These are phyloP conservation scores for Ochotona curzoniae DNA, from an alignment of 2,113 vertebrate genomes.

Conservation along the genomic window DNA sequence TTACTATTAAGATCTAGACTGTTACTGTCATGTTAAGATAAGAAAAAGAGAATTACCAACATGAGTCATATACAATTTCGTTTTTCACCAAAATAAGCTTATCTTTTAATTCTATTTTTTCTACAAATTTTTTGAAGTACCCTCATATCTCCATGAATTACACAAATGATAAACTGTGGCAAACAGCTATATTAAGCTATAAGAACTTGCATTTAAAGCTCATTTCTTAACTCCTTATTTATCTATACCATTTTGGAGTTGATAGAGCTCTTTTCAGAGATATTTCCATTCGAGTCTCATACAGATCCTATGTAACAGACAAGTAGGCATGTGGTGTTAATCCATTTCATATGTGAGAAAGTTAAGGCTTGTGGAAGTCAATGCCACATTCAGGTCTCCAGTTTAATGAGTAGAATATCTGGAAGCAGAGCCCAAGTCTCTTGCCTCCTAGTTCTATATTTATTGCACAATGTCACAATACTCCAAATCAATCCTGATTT, in stretches of 20 bases:
- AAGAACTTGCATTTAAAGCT: constrained; percentile 38
- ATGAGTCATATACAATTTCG: no score
- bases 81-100: no score
- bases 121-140: no score
- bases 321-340: constrained; percentile 10
- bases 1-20: constrained; percentile 14
- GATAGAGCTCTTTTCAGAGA: constrained; percentile 33
- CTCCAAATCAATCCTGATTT: constrained; percentile 58
- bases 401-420: constrained; percentile 25
- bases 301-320: constrained; percentile 21
- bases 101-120: no score
- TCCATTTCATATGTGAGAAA: constrained; percentile 4
- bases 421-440: constrained; percentile 4
- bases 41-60: constrained; percentile 20
- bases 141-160: neutral
- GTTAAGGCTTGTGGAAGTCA: constrained; percentile 31
- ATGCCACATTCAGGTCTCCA: neutral
- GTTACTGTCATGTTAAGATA: constrained; percentile 7
- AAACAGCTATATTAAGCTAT: neutral
- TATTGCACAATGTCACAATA: constrained; percentile 58
- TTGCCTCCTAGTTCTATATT: constrained; percentile 32
- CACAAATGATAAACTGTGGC: neutral
- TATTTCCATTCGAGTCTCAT: constrained; percentile 20
- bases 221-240: constrained; percentile 48
- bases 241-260: neutral